Evolutionary conservation across 2,113 vertebrate species (phyloP), one percentile per base, ranked within the genome.

Genomic region (Laticauda laticaudata): DNA sequence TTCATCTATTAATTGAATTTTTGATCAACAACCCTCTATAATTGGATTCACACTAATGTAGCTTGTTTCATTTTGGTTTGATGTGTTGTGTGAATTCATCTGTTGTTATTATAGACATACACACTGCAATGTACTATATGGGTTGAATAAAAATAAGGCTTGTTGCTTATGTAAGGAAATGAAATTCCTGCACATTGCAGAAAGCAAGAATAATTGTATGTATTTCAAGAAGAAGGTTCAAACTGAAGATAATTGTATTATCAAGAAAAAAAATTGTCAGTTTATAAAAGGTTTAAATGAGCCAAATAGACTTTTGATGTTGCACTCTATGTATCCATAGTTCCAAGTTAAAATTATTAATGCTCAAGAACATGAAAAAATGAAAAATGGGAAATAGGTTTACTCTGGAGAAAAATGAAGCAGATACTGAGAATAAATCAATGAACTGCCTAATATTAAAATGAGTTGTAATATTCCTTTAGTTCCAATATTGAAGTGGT

Each of bases 181-280:
- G 89, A 54, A 57, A 51, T 14, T 14, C 20, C 51, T 91, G 85
- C 39, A 51, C n/a, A 45, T 20, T 24, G 26, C 20, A 15, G 18
- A 23, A 87, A 34, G 57, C 43, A 45, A 61, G 4, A 34, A 69
- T 26, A 29, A 45, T 53, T 53, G 43, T 8, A 88, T 54, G 53
- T 56, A 43, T 51, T 34, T 91, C 5, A 11, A 0, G 2, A 75
- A 11, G 57, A 57, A 24, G 6, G 57, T 85, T 48, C 29, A 69
- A 43, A 54, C 9, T n/a, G 45, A 89, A 59, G 10, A 10, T 93
- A 20, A 26, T 15, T 55, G 26, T 26, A 14, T 0, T 0, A 88
- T 53, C 59, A 54, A 57, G 51, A 93, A 20, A 2, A 43, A 90
- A 90, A 95, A 90, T 53, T 87, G 39, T 39, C 21, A 86, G 34